Evolutionary conservation across 2,113 vertebrate species (phyloP).

Genomic region (Limanda limanda): DNA sequence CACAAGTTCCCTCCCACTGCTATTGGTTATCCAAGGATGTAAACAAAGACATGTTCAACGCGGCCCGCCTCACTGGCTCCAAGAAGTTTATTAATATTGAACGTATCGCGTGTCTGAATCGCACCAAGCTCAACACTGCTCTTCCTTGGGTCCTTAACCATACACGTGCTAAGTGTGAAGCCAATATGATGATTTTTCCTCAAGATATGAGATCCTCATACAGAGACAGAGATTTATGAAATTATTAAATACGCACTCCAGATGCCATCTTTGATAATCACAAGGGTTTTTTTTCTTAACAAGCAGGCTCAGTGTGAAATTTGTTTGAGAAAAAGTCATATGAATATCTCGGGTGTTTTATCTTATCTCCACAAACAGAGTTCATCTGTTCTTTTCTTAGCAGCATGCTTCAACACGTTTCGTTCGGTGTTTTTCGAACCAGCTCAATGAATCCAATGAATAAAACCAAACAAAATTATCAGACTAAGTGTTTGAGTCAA

Average conservation of each 20-base stretch:
- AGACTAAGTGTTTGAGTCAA: neutral
- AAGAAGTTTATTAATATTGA: too few species aligned
- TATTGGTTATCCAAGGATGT: too few species aligned
- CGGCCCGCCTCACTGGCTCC: too few species aligned
- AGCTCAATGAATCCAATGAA: neutral
- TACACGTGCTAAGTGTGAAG: too few species aligned
- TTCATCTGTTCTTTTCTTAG: constrained; percentile 3
- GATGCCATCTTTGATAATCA: constrained; percentile 29
- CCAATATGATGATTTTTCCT: too few species aligned
- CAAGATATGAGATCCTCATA: too few species aligned
- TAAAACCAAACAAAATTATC: constrained; percentile 19
- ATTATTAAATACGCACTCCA: constrained; percentile 2
- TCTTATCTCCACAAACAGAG: constrained; percentile 4
- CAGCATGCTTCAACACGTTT: constrained; percentile 1
- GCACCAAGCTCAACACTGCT: too few species aligned
- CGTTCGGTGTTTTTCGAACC: neutral
- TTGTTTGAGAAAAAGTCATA: constrained; percentile 1
- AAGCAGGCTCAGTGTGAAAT: constrained; percentile 51
- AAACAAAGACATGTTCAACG: too few species aligned
- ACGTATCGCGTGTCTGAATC: too few species aligned
- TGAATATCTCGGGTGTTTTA: constrained; percentile 15
- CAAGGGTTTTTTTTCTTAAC: neutral
- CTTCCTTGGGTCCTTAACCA: too few species aligned
- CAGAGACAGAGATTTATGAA: neutral
- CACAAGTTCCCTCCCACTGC: too few species aligned